Evolutionary conservation across 2,113 vertebrate genomes (phyloP).

Genomic region (Paradisaea rubra): DNA sequence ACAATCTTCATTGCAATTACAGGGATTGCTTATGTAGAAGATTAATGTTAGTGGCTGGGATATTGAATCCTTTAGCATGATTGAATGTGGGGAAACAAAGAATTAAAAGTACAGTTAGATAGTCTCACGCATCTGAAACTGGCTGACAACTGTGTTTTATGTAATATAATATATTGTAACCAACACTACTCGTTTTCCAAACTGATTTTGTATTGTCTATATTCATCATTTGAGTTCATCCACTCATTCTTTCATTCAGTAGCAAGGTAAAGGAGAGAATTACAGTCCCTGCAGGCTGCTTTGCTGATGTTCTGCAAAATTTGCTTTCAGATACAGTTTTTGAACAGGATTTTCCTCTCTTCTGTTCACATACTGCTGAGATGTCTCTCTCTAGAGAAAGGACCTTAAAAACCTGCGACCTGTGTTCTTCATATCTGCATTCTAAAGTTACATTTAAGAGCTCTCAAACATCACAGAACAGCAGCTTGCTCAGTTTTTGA

Average conservation of each 20-base stretch:
- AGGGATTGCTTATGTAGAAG: neutral
- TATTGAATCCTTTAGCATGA: neutral
- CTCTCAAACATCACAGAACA: neutral
- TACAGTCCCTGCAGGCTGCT: neutral
- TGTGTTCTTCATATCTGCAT: neutral
- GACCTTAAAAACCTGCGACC: neutral
- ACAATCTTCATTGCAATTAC: neutral
- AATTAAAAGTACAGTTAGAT: slow-evolving; percentile 12
- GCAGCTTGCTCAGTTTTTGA: neutral
- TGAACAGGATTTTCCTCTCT: neutral
- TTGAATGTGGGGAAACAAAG: neutral
- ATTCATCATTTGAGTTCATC: neutral
- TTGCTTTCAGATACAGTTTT: neutral
- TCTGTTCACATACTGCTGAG: neutral
- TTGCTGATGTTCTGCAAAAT: neutral
- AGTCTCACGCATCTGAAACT: neutral
- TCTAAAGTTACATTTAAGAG: neutral
- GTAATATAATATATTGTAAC: neutral
- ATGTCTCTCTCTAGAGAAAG: neutral
- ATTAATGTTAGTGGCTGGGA: neutral
- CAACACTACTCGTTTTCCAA: neutral
- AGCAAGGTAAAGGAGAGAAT: neutral
- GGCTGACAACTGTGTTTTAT: neutral
- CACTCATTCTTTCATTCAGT: neutral
- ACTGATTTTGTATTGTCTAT: neutral